Evolutionary conservation across 2,888 invertebrate genomes (phyloP).

Genomic region (Troides helena): DNA sequence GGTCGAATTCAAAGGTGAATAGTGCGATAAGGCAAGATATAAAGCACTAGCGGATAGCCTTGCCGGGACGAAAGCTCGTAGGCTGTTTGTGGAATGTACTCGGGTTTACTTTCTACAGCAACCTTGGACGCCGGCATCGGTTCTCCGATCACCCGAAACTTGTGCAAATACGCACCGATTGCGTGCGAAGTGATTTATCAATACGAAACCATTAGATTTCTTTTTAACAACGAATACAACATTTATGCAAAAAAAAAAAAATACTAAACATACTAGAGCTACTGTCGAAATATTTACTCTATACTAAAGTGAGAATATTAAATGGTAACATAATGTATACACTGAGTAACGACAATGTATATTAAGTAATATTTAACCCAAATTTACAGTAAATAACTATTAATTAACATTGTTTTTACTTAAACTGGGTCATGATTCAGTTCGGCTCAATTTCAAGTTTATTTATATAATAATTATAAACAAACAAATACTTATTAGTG

Average conservation of each 20-base stretch:
- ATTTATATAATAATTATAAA: not conserved
- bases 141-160: conserved; percentile 45
- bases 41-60: conserved; percentile 51
- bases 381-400: not conserved
- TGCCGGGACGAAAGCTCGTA: conserved; percentile 63
- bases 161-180: conserved; percentile 39
- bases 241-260: not conserved
- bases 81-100: conserved; percentile 56
- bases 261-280: no score
- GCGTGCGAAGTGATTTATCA: conserved; percentile 34
- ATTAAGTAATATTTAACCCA: not conserved
- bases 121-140: conserved; percentile 46
- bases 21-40: conserved; percentile 41
- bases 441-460: conserved; percentile 8
- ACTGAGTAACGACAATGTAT: not conserved
- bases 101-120: conserved; percentile 58
- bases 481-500: conserved; percentile 8
- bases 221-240: not conserved
- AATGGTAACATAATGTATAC: not conserved
- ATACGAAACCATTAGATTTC: conserved; percentile 18
- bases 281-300: not conserved
- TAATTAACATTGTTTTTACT: conserved; percentile 1
- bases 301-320: not conserved
- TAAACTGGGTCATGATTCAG: not conserved
- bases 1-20: conserved; percentile 39